phyloP scores from a whole-genome alignment of 2,888 invertebrate genomes.

The Ophion obscuratus region DNA sequence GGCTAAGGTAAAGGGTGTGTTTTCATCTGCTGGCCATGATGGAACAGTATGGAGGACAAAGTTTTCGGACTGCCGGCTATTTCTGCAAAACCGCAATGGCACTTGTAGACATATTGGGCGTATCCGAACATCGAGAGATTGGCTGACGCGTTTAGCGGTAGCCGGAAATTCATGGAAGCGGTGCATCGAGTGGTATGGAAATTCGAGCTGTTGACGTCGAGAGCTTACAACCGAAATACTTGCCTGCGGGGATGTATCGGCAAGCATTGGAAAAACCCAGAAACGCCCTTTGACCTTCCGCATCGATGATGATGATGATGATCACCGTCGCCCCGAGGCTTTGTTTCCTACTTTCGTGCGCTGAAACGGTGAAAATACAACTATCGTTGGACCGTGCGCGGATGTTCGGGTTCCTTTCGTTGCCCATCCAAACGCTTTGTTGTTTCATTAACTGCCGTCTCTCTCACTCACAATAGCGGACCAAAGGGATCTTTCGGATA shows the following conservation, averaged over 20 bases:
- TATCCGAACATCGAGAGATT: background rate
- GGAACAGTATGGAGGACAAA: too few species aligned
- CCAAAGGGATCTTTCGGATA: background rate
- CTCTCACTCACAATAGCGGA: background rate
- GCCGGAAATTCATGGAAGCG: background rate
- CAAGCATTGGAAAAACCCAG: background rate
- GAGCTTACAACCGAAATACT: background rate
- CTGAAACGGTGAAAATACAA: background rate
- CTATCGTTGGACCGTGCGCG: background rate
- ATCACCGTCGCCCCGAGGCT: background rate
- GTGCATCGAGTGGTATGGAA: background rate
- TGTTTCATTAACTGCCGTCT: background rate
- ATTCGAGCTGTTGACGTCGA: background rate
- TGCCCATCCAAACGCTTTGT: background rate
- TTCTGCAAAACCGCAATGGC: background rate
- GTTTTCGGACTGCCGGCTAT: background rate
- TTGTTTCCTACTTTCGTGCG: background rate
- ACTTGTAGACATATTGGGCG: background rate
- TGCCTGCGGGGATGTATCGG: background rate
- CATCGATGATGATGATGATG: background rate
- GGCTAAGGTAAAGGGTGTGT: too few species aligned
- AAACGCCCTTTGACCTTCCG: constrained; percentile 16
- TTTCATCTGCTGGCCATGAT: too few species aligned
- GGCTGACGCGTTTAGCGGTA: background rate
- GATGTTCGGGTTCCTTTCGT: background rate